Evolutionary conservation across 2,888 invertebrate species (phyloP), one percentile per base, ranked within the genome.

Genomic region (Drosophila kuntzei): DNA sequence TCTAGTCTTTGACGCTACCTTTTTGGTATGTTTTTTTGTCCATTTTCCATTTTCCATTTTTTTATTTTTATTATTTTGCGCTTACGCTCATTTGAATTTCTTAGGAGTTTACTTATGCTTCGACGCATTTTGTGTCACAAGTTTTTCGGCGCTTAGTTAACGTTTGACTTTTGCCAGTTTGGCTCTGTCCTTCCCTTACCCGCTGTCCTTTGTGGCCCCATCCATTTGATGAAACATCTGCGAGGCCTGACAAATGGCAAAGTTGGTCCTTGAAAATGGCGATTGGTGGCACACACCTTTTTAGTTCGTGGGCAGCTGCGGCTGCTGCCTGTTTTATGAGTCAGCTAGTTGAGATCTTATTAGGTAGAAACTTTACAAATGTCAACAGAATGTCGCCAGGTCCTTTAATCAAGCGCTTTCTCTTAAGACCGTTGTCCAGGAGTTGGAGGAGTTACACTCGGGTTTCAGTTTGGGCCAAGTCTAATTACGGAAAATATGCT

Each of bases 141-240:
- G 85, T 87, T 87, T 81, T 87, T 76, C 66, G 85, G 87, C 85
- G 87, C 87, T 83, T 83, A 85, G 87, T 83, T 87, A 83, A 79
- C 87, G 83, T 87, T 83, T 83, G 83, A 83, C 83, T 83, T 83
- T 83, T 83, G 58, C 55, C 84, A 82, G n/a, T n/a, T 22, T n/a
- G n/a, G 47, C 59, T 37, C 59, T 16, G 54, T 50, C 34, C 51
- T 27, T 32, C 60, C 18, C 25, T 27, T 20, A 22, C 29, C 8
- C 12, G 8, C 25, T 47, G 18, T 47, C 46, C 54, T 12, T 44
- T 64, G n/a, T n/a, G n/a, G n/a, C 29, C 14, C 34, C 32, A 34
- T 34, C 16, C 32, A 14, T 11, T 22, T 22, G 12, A 36, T 22
- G 43, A 22, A 49, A 43, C 51, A 22, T 41, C 50, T 65, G 57